Evolutionary conservation across 2,888 invertebrate species (phyloP), one percentile per base, ranked within the genome.

Genomic region (Hedya salicella): DNA sequence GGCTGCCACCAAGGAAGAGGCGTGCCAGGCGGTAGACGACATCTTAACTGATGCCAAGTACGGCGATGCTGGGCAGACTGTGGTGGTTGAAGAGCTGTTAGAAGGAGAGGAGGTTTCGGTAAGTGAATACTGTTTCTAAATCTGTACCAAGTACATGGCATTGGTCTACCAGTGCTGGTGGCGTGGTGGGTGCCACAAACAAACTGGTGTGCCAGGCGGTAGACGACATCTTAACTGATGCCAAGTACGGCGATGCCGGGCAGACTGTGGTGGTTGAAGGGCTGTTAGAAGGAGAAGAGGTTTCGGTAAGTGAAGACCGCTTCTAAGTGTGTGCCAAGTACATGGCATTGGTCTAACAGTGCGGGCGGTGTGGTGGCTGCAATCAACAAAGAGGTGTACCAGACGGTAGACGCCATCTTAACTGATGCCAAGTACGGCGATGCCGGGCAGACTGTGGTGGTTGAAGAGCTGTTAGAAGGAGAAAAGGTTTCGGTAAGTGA

Each of bases 41-140:
- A 97, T 98, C 76, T 89, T 98, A 46, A 94, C 94, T 0, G 94
- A 95, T 2, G 95, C 95, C 70, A 96, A 95, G 77, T 98, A 96
- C 86, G 98, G 98, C 0, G 73, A 88, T 4, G 98, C 98, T 60
- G 97, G 98, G 0, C 94, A 96, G 73, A 95, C 94, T 0, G 93
- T 99, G 1, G 95, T 99, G 0, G 91, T 99, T 9, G 99, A 99
- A 85, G 99, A 99, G 84, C 85, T 97, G 16, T 88, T 99, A 44
- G 94, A 95, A 67, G 99, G 99, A 2, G 98, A 98, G 81, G 99
- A 99, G 93, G 95, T 99, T 63, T 99, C 99, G 3, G 96, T 98
- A 81, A 93, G 94, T 87, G 25, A 16, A 25, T 25, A 4, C 25
- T 19, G 53, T 32, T 17, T 17, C 17, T 25, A 25, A n/a, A n/a